Evolutionary conservation across 2,888 invertebrate species (phyloP).

Genomic region (Scaptomyza polygonia): DNA sequence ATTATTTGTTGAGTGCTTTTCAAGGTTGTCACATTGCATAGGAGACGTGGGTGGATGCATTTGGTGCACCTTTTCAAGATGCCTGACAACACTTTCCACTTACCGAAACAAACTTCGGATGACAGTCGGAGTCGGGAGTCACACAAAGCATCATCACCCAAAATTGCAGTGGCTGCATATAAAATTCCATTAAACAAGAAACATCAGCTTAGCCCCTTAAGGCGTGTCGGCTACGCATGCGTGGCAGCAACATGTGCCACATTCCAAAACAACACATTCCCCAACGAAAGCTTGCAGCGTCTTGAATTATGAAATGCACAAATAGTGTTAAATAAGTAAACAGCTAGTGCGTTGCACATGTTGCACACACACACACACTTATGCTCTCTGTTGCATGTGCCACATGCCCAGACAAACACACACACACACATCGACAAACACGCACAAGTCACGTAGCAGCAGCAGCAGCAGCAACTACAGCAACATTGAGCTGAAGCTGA

Average conservation of each 20-base stretch:
- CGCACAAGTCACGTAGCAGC: conserved; percentile 63
- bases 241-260: conserved; percentile 40
- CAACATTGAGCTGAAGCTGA: conserved; percentile 29
- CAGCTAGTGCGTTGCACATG: conserved; percentile 62
- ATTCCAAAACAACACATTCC: conserved; percentile 5
- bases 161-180: conserved; percentile 1
- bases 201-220: conserved; percentile 9
- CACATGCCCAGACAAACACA: conserved; percentile 10
- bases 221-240: conserved; percentile 68
- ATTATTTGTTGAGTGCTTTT: conserved; percentile 74
- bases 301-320: conserved; percentile 72
- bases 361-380: conserved; percentile 3
- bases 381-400: conserved; percentile 37
- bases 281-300: conserved; percentile 20
- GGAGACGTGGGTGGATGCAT: conserved; percentile 36
- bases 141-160: conserved; percentile 16
- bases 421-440: conserved; percentile 16
- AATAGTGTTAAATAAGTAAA: conserved; percentile 76
- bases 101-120: conserved; percentile 42
- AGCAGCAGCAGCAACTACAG: not conserved
- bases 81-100: conserved; percentile 68
- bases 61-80: conserved; percentile 25
- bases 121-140: conserved; percentile 25
- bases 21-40: conserved; percentile 58
- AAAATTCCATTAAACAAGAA: conserved; percentile 10